phyloP scores from a whole-genome alignment of 2,797 vertebrate genomes.

The Sebastes matsubarae region DNA sequence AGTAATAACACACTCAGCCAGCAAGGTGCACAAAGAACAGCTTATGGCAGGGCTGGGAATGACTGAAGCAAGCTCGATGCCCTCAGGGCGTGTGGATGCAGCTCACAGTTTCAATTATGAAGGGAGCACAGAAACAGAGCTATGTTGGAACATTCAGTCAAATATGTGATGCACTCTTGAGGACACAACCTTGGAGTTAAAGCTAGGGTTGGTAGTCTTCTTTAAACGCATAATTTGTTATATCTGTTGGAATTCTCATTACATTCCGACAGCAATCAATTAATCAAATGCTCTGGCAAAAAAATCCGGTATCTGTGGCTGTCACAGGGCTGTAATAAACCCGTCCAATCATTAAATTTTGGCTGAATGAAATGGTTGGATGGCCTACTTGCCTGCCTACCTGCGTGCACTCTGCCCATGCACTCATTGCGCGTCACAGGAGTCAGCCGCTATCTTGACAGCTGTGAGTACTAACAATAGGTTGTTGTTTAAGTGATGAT shows the following conservation, averaged over 20 bases:
- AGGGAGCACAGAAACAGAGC: neutral
- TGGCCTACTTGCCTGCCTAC: neutral
- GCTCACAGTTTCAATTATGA: conserved; percentile 20
- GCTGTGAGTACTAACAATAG: neutral
- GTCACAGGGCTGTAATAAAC: neutral
- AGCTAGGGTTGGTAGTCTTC: neutral
- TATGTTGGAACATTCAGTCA: neutral
- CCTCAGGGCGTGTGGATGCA: conserved; percentile 9
- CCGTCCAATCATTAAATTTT: neutral
- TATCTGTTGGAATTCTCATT: too few relatives aligned
- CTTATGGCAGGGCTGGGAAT: conserved; percentile 21
- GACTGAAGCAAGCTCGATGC: conserved; percentile 11
- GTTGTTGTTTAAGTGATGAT: neutral
- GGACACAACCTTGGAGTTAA: neutral
- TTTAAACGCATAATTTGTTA: neutral
- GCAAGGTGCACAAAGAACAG: conserved; percentile 31
- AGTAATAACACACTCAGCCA: conserved; percentile 25
- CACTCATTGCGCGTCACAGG: too few relatives aligned
- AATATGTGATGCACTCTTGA: neutral
- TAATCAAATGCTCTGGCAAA: neutral
- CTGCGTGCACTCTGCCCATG: neutral
- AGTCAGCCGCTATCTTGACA: too few relatives aligned
- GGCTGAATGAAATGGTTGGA: neutral
- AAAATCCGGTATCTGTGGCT: neutral
- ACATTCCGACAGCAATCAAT: too few relatives aligned